Base-by-base conservation (phyloP, 2,888 invertebrate species). In the Helicoverpa assulta region DNA sequence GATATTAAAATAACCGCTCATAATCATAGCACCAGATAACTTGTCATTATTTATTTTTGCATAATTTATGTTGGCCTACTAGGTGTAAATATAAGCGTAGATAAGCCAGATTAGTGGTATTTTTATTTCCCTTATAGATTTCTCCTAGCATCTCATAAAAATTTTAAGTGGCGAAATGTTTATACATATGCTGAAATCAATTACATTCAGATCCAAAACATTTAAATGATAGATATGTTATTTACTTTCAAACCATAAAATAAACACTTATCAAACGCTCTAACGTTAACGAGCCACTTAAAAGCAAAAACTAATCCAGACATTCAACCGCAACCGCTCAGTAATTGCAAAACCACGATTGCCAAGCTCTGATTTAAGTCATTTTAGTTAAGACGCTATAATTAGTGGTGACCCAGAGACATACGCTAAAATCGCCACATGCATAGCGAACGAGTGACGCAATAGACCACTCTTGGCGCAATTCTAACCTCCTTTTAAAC, bases 401-500 rank as follows among this genome's bases (percentile, higher is more conserved):
- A 91, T 91, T 91, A 91, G 91, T 86, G 80, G 91, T 86, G 78
- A 81, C 78, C 78, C 77, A 78, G 29, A 80, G 73, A 70, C 76
- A 55, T 70, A 76, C 76, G 93, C 89, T 92, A 94, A 91, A 92
- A 92, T 90, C 86, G 84, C 85, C 92, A 89, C 86, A 78, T 84
- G 85, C 85, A 88, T 89, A 87, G 92, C 92, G 64, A 76, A 71
- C 52, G 65, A 68, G 70, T 78, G 85, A 58, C 19, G 80, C 69
- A 82, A 84, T 61, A 6, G 70, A 51, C 59, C 33, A 75, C 57
- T 40, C 53, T 60, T 55, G 65, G 47, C 53, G 37, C 62, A 47
- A 66, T 57, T 53, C 51, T 19, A 54, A 67, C 65, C 69, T 73
- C 65, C 19, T 61, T 78, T 71, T 78, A 16, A 21, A 40, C 19